Evolutionary conservation across 2,888 invertebrate species (phyloP), one percentile per base, ranked within the genome.

Genomic region (Hoplodrina blanda): DNA sequence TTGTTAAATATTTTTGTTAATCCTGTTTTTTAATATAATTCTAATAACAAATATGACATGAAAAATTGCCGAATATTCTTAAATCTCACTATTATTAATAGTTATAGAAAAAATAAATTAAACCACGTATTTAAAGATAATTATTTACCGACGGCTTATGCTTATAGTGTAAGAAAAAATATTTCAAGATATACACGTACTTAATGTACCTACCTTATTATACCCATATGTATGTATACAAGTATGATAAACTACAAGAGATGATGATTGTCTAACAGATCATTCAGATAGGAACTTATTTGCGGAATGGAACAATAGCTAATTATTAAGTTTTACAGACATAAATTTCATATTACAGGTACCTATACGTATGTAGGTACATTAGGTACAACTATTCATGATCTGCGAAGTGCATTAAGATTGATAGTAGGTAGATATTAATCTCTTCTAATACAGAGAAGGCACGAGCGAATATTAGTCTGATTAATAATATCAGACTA

Each of bases 241-340:
- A 10, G 8, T 49, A 65, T 59, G 49, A 78, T 78, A 75, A 53
- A 78, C 78, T 66, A 74, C 25, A 59, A 54, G 1, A 41, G 13
- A 57, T 53, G 13, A 57, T 53, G 46, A 73, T 60, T 73, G 30
- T 64, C 19, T 41, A 17, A n/a, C 15, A 63, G 78, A 66, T 55
- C 20, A 75, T 52, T 33, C 41, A 62, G 59, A 61, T 76, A 68
- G 44, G 60, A 56, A 61, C 62, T 56, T 62, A 74, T 68, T 55
- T 55, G 30, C 62, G 25, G 46, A 69, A 54, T 54, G 49, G 30
- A 67, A 76, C 69, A 76, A 68, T 68, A 62, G 80, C 25, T 56
- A 67, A 75, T 76, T 75, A 75, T 55, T 52, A 17, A 46, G 41
- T 49, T 76, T 63, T 60, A 10, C 50, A 53, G 15, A 50, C 15